Percentiles rank a stretch among this genome's conserved stretches.
Evolutionary conservation across 64 coral and sea anemone species (phyloP).

Genomic region (Acropora yongei): DNA sequence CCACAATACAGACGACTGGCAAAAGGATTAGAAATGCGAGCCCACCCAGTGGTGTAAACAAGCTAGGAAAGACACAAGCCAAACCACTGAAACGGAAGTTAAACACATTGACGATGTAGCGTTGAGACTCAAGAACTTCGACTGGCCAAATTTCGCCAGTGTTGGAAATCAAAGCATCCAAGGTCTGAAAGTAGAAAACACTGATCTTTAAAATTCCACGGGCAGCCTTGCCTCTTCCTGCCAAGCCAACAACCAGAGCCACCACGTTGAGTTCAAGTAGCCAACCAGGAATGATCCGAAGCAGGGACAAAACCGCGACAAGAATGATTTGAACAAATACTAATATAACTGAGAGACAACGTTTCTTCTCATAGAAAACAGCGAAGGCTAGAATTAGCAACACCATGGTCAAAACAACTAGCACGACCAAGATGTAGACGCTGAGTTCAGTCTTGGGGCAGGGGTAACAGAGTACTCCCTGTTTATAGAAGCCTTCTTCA

Average conservation of each 20-base stretch:
- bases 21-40: slow-evolving; percentile 49
- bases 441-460: slow-evolving; percentile 49
- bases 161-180: slow-evolving; percentile 80
- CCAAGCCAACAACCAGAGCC: slow-evolving; percentile 60
- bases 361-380: slow-evolving; percentile 15
- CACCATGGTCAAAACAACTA: slow-evolving; percentile 22
- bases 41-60: slow-evolving; percentile 78
- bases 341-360: not conserved
- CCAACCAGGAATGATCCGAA: slow-evolving; percentile 80
- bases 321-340: slow-evolving; percentile 60
- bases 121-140: slow-evolving; percentile 47
- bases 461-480: slow-evolving; percentile 52
- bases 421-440: slow-evolving; percentile 41
- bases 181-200: slow-evolving; percentile 85
- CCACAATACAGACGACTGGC: slow-evolving; percentile 35
- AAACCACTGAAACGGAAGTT: slow-evolving; percentile 75
- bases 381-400: not conserved
- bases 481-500: slow-evolving; percentile 63
- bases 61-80: slow-evolving; percentile 58
- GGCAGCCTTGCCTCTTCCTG: slow-evolving; percentile 52
- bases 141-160: slow-evolving; percentile 51
- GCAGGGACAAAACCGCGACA: slow-evolving; percentile 51
- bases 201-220: slow-evolving; percentile 70
- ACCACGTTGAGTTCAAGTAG: slow-evolving; percentile 73
- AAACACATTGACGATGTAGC: slow-evolving; percentile 64